Conservation (phyloP, 92 coral and sea anemone species). For the Metridium senile region DNA sequence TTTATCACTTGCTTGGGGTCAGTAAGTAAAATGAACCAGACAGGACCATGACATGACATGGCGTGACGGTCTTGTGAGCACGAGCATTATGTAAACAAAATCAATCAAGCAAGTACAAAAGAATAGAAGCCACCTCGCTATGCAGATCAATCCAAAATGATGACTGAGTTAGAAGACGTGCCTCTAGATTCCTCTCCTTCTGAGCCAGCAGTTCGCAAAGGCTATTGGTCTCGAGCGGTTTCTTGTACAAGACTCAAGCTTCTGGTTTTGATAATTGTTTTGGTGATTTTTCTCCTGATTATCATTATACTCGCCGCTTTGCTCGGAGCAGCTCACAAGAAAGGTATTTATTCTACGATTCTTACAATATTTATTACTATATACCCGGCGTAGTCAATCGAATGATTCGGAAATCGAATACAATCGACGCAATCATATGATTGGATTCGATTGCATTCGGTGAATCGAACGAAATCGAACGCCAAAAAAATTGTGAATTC, state of each 20-base stretch:
- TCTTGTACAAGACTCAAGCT: slow-evolving; percentile 4
- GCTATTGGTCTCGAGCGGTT: background rate
- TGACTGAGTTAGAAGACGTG: background rate
- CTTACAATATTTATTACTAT: too few species aligned
- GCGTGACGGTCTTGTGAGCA: background rate
- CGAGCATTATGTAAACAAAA: too few species aligned
- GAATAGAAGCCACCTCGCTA: background rate
- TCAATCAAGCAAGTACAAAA: too few species aligned
- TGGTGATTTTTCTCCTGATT: slow-evolving; percentile 2
- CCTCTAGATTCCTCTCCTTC: background rate
- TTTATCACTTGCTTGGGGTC: too few species aligned
- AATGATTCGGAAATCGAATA: too few species aligned
- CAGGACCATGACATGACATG: too few species aligned
- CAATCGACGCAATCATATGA: too few species aligned
- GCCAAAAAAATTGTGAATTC: too few species aligned
- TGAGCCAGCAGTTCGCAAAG: background rate
- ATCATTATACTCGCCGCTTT: slow-evolving; percentile 14
- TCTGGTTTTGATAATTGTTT: background rate
- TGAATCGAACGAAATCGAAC: too few species aligned
- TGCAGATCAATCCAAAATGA: background rate
- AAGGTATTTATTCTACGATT: background rate
- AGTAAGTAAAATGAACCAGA: too few species aligned
- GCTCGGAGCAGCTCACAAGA: slow-evolving; percentile 7
- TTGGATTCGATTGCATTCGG: too few species aligned
- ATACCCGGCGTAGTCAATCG: too few species aligned